These are phyloP conservation scores for Shinisaurus crocodilurus DNA, from an alignment of 2,113 vertebrate species.

Conservation along the genomic window DNA sequence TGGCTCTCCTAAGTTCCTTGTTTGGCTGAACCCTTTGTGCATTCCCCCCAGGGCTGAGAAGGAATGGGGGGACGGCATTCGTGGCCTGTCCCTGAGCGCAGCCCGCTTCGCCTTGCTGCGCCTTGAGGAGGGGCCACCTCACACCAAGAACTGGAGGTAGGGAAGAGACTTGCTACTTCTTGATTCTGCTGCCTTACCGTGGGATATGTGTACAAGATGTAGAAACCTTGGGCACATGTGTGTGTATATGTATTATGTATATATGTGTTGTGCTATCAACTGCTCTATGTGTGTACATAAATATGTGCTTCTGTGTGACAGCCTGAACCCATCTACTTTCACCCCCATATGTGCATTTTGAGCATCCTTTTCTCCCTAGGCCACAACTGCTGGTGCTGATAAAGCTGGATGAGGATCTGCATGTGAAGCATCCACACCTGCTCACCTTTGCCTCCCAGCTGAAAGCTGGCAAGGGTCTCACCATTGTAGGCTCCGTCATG, in stretches of 20 bases:
- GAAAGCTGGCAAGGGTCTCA: conserved; percentile 91
- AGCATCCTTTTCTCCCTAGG: conserved; percentile 61
- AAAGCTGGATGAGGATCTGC: conserved; percentile 91
- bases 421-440: conserved; percentile 89
- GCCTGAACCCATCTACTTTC: not conserved
- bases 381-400: conserved; percentile 88
- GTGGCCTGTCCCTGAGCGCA: conserved; percentile 90
- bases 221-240: not conserved
- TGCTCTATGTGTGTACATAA: not conserved
- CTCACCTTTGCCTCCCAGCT: conserved; percentile 93
- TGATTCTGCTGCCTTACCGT: too few species aligned
- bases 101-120: conserved; percentile 89
- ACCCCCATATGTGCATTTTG: not conserved
- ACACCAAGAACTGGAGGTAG: conserved; percentile 96
- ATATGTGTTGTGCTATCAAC: not conserved
- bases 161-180: not conserved
- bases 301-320: not conserved
- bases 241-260: not conserved
- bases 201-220: too few species aligned
- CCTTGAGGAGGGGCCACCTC: conserved; percentile 89
- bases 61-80: conserved; percentile 93
- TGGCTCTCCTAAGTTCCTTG: not conserved
- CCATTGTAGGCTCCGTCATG: conserved; percentile 89
- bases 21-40: not conserved
- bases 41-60: conserved; percentile 85